A percentile compares a stretch with the other conserved stretches of the same genome.
Conservation (phyloP, 2,113 vertebrate genomes). For the Hoplias malabaricus region DNA sequence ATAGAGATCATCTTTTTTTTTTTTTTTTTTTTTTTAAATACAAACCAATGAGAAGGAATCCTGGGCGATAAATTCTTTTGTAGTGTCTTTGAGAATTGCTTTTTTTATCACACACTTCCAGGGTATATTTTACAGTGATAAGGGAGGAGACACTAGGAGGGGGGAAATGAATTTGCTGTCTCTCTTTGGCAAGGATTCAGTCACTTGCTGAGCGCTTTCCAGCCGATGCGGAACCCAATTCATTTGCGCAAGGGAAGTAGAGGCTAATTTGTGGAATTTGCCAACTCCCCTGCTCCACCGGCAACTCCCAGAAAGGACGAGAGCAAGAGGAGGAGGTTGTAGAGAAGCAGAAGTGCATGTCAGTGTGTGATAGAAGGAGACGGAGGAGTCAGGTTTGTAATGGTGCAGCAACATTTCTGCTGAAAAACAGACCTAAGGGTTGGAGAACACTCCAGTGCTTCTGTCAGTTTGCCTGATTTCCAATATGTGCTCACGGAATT, state of each 20-base stretch:
- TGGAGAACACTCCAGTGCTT: too few relatives aligned
- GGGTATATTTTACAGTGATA: conserved; percentile 63
- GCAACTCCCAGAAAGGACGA: not conserved
- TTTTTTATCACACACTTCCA: conserved; percentile 57
- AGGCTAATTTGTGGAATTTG: conserved; percentile 40
- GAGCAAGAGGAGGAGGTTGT: not conserved
- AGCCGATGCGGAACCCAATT: conserved; percentile 24
- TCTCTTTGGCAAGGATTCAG: conserved; percentile 22
- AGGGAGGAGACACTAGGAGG: conserved; percentile 49
- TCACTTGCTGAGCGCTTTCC: conserved; percentile 16
- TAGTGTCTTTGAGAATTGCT: conserved; percentile 52
- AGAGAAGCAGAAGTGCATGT: not conserved
- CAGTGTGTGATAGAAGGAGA: not conserved
- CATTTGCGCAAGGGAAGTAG: conserved; percentile 25
- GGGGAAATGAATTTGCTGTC: conserved; percentile 32
- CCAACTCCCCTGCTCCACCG: not conserved
- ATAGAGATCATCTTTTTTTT: not conserved
- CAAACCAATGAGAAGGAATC: not conserved
- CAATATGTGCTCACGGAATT: too few relatives aligned
- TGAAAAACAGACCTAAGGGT: not conserved
- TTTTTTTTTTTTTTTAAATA: not conserved
- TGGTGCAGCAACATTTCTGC: too few relatives aligned
- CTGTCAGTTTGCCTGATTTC: too few relatives aligned
- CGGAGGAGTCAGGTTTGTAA: not conserved
- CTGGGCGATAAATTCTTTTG: conserved; percentile 62